phyloP scores from a whole-genome alignment of 2,888 invertebrate species.

The Margaritifera margaritifera region DNA sequence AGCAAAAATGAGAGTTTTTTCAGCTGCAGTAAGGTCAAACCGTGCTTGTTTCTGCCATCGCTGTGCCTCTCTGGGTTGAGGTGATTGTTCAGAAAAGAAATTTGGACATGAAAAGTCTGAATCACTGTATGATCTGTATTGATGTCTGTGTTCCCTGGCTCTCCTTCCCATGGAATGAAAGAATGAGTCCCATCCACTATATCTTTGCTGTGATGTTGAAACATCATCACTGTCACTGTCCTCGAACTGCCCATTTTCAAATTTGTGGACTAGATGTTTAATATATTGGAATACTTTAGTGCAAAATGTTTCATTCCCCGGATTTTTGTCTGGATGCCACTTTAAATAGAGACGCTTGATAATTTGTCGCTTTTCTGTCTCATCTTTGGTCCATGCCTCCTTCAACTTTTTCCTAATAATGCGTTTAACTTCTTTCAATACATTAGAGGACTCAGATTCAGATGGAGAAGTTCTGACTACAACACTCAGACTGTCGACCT shows the following conservation, averaged over 20 bases:
- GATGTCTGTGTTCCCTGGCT: background rate
- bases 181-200: too few species aligned
- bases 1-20: conserved; percentile 23
- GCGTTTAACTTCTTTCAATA: conserved; percentile 15
- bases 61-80: conserved; percentile 37
- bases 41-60: conserved; percentile 52
- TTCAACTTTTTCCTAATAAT: conserved; percentile 32
- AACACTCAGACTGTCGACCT: background rate
- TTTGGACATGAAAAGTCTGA: background rate
- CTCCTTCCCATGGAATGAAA: too few species aligned
- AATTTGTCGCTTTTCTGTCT: conserved; percentile 25
- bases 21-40: conserved; percentile 39
- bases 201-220: background rate
- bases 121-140: background rate
- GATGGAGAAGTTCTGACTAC: background rate
- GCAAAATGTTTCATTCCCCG: conserved; percentile 24
- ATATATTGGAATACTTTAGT: conserved; percentile 45
- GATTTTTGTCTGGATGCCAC: conserved; percentile 56
- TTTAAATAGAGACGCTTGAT: conserved; percentile 38
- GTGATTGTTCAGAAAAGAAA: conserved; percentile 13
- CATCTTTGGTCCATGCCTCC: conserved; percentile 31
- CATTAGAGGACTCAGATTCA: background rate
- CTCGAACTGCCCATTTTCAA: conserved; percentile 30
- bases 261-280: conserved; percentile 20
- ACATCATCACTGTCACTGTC: conserved; percentile 16